These are phyloP conservation scores for Tachypleus tridentatus DNA, from an alignment of 1,140 invertebrate species.

Conservation along the genomic window DNA sequence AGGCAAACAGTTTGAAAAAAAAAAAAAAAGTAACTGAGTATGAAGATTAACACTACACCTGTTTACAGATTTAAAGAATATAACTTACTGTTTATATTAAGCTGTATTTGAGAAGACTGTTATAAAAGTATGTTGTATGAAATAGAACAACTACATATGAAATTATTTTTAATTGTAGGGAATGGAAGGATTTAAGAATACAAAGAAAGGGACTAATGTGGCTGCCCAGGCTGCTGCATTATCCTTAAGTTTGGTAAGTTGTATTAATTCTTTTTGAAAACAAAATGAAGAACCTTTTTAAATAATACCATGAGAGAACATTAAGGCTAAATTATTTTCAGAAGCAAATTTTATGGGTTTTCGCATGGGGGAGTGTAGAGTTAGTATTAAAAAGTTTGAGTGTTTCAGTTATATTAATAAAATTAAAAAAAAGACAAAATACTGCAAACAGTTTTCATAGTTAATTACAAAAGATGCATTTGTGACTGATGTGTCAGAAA, in stretches of 20 bases:
- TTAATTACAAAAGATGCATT: too few relatives aligned
- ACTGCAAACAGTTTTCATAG: too few relatives aligned
- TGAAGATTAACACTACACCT: not conserved
- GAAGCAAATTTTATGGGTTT: not conserved
- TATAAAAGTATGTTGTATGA: too few relatives aligned
- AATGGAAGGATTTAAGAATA: constrained; percentile 87
- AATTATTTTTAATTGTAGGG: constrained; percentile 47
- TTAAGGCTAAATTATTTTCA: not conserved
- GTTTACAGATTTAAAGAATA: not conserved
- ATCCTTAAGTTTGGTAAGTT: constrained; percentile 51
- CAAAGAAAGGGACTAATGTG: constrained; percentile 87
- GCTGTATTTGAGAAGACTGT: not conserved
- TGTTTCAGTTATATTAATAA: too few relatives aligned
- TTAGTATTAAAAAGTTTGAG: too few relatives aligned
- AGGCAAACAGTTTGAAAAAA: constrained; percentile 10
- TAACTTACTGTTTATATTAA: not conserved
- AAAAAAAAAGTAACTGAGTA: not conserved
- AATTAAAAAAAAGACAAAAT: too few relatives aligned
- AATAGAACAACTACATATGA: too few relatives aligned
- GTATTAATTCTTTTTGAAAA: constrained; percentile 2
- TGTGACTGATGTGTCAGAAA: too few relatives aligned
- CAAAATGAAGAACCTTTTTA: constrained; percentile 1
- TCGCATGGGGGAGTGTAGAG: not conserved
- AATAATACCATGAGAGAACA: not conserved
- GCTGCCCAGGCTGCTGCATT: constrained; percentile 87